These are phyloP conservation scores for Aepyceros melampus DNA, from an alignment of 2,113 vertebrate species.

Conservation along the genomic window DNA sequence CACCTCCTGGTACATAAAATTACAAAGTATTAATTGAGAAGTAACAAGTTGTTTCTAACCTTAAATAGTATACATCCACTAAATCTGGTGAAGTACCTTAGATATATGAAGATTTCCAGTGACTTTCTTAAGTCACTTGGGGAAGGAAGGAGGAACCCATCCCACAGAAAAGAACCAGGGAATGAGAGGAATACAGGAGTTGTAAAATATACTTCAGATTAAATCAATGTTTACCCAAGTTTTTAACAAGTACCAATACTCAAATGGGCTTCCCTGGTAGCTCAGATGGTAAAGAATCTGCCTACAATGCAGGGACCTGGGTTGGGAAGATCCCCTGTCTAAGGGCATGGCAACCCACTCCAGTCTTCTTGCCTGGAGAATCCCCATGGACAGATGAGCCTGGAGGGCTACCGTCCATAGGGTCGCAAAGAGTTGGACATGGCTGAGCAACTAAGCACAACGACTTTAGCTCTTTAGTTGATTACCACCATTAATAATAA, in stretches of 20 bases:
- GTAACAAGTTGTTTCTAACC: background rate
- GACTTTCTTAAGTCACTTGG: background rate
- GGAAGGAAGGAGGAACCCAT: background rate
- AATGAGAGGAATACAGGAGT: background rate
- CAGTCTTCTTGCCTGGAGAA: background rate
- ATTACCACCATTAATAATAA: background rate
- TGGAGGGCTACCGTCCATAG: background rate
- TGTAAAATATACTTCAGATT: background rate
- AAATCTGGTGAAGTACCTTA: background rate
- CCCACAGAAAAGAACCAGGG: background rate
- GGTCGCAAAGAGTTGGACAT: background rate
- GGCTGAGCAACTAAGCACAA: background rate
- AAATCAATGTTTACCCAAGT: background rate
- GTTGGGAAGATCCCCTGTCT: background rate
- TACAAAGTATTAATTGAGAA: conserved; percentile 40
- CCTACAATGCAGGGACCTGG: background rate
- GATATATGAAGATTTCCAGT: background rate
- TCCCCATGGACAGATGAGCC: background rate
- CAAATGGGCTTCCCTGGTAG: background rate
- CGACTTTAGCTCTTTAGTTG: background rate
- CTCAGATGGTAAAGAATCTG: background rate
- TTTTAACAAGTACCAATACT: conserved; percentile 23
- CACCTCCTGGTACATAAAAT: conserved; percentile 86
- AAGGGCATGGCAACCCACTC: background rate
- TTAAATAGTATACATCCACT: background rate